Evolutionary conservation across 2,888 invertebrate genomes (phyloP).

Genomic region (Oscheius sp.): DNA sequence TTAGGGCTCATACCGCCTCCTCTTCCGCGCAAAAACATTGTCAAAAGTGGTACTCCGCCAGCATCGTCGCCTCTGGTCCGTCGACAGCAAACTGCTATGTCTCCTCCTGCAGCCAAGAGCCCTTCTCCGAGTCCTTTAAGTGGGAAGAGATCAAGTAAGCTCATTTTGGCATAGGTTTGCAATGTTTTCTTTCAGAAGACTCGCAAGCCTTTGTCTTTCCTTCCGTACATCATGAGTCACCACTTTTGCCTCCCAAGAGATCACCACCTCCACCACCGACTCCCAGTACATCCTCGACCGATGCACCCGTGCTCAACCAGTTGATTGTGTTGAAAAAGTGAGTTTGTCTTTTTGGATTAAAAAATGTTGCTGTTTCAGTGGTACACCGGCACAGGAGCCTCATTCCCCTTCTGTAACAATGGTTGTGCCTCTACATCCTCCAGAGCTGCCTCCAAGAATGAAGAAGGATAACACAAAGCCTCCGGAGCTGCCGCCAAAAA

Average conservation of each 20-base stretch:
- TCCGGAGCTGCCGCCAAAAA: constrained; percentile 24
- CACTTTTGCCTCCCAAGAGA: constrained; percentile 18
- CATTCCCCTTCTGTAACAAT: constrained; percentile 11
- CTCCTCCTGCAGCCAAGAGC: constrained; percentile 12
- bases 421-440: constrained; percentile 24
- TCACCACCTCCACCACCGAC: constrained; percentile 12
- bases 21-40: constrained; percentile 15
- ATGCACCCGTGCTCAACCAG: neutral
- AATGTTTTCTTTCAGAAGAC: constrained; percentile 8
- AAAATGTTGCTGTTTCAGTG: neutral
- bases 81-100: neutral
- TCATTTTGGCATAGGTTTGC: neutral
- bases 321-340: constrained; percentile 23
- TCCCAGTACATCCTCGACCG: neutral
- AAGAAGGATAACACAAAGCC: constrained; percentile 12
- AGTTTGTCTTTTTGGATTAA: neutral
- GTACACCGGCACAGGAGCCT: neutral
- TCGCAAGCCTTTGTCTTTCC: constrained; percentile 15
- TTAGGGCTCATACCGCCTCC: constrained; percentile 28
- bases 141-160: constrained; percentile 12
- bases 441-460: constrained; percentile 16
- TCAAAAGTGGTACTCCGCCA: constrained; percentile 4
- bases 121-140: constrained; percentile 27
- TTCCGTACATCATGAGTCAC: constrained; percentile 7
- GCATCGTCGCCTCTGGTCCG: neutral